These are phyloP conservation scores for Dynastes tityus DNA, from an alignment of 2,888 invertebrate species.

Conservation along the genomic window DNA sequence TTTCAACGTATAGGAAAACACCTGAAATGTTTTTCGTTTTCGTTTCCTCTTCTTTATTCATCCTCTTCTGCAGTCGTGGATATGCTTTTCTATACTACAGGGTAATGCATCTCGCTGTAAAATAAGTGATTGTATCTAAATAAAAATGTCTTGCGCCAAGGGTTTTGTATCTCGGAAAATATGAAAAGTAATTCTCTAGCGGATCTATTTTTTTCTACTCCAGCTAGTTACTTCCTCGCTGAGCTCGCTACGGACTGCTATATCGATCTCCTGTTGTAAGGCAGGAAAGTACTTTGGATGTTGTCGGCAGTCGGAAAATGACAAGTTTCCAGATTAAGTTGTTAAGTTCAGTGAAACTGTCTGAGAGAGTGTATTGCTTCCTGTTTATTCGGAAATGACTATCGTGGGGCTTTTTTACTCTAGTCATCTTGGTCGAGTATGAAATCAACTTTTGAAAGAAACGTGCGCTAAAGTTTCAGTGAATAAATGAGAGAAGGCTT, in stretches of 20 bases:
- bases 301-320: conserved; percentile 46
- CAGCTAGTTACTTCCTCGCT: conserved; percentile 4
- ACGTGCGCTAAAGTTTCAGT: conserved; percentile 4
- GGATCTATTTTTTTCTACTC: conserved; percentile 22
- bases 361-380: conserved; percentile 42
- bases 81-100: conserved; percentile 1
- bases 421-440: conserved; percentile 14
- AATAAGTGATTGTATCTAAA: conserved; percentile 24
- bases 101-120: background rate
- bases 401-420: conserved; percentile 35
- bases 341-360: conserved; percentile 44
- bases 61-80: background rate
- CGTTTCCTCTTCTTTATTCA: conserved; percentile 26
- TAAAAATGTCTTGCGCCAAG: conserved; percentile 32
- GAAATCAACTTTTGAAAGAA: conserved; percentile 37
- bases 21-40: conserved; percentile 54
- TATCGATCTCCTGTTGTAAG: conserved; percentile 38
- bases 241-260: conserved; percentile 10
- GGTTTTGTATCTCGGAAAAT: conserved; percentile 25
- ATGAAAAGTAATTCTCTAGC: conserved; percentile 33
- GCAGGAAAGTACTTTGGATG: conserved; percentile 44
- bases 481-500: background rate
- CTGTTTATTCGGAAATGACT: conserved; percentile 47
- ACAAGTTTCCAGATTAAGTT: conserved; percentile 46
- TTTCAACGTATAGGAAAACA: conserved; percentile 57